Base-by-base conservation (phyloP, 2,113 vertebrate species). In the Rhinopithecus roxellana region DNA sequence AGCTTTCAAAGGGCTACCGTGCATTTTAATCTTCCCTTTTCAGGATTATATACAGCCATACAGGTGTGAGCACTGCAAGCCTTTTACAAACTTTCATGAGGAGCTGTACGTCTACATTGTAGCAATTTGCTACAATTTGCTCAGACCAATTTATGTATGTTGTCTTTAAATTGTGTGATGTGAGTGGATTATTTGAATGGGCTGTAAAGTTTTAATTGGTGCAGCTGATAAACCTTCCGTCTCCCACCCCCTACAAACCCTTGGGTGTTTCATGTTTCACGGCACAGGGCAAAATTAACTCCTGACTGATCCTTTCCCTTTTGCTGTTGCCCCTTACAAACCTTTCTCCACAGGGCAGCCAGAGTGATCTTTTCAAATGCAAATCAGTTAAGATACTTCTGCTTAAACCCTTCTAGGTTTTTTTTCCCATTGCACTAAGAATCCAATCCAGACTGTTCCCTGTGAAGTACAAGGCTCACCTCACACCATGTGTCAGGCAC, bases 341-440 rank as follows among this genome's bases (percentile, higher is more conserved):
- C 77, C 52, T 88, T n/a, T 93, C 55, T 94, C 57, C 50, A 55
- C 5, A 22, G 77, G 38, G 67, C 84, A 95, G 80, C 64, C 75
- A 27, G 40, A 75, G 9, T 6, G 84, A 84, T 81, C 61, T 69
- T 94, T 90, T 82, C 86, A 97, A 91, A 82, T 93, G 90, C 35
- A 95, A 77, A 94, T 94, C 83, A 85, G 61, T 38, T 38, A 45
- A 40, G 84, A n/a, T 23, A 22, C 83, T 75, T 86, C 38, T 23
- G 20, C 69, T 43, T 43, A 80, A 78, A 70, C 57, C 50, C 4
- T 40, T 80, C 50, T 70, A 6, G 25, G 48, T 80, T 94, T 80
- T 94, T 74, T 74, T 70, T 92, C 72, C 48, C 32, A 3, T 8
- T 38, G 43, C 48, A 12, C 25, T 35, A 32, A 77, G 59, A 87